Evolutionary conservation across 2,888 invertebrate genomes (phyloP), one percentile per base, ranked within the genome.

Genomic region (Priocnemis perturbator): DNA sequence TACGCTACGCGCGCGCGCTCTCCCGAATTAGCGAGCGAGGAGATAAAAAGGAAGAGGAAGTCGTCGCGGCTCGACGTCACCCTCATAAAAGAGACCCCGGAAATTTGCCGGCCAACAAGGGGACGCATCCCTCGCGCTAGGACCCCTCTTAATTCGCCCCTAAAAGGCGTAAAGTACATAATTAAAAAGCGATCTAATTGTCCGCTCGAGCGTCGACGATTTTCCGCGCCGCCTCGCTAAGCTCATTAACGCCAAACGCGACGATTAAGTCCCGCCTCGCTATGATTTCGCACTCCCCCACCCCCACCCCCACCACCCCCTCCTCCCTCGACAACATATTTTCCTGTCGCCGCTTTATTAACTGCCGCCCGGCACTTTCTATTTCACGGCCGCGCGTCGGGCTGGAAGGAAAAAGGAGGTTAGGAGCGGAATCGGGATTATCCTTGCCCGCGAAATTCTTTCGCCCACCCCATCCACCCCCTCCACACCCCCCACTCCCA

Each of bases 101-200:
- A 57, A 67, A 69, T 65, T 69, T 62, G 64, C 55, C 52, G 23
- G 50, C 69, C 62, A 26, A 50, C 64, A 60, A 71, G 65, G 57
- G 55, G 57, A 64, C 67, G 61, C 58, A 47, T 76, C 68, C 60
- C 65, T 67, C 73, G 55, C 66, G 76, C 73, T 65, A 58, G 59
- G 57, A 21, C 23, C 58, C 62, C 67, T 69, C 67, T 69, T 78
- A 78, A 78, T 78, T 78, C 67, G 60, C 60, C 64, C 64, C 60
- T 78, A 67, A 78, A 73, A 64, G 76, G 73, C 56, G 71, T 67
- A 73, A 69, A 76, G 69, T 71, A 78, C 69, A 69, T 78, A 73
- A 75, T 77, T 72, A 73, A 67, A 78, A 73, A 76, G 68, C 78
- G 71, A 75, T 78, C 70, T 75, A 78, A 78, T 78, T 78, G 78